Evolutionary conservation across 2,113 vertebrate species (phyloP), one percentile per base, ranked within the genome.

Genomic region (Sinocyclocheilus rhinocerous): DNA sequence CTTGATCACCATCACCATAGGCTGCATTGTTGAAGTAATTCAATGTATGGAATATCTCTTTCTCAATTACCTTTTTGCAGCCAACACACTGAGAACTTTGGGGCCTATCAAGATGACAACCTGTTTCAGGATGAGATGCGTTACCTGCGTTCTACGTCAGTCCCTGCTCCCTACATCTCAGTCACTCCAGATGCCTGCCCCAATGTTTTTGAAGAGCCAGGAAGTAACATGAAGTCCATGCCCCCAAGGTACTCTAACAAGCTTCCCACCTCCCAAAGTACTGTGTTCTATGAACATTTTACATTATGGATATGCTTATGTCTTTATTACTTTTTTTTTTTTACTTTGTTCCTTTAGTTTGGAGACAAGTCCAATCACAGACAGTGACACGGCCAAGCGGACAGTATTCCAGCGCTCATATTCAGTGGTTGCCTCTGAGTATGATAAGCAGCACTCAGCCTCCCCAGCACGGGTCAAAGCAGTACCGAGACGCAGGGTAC

Each of bases 211-310:
- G 98, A 99, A 92, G 98, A 99, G 85, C 97, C 97, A 76, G 98
- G 99, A 88, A 99, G 95, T 92, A 99, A 99, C 93, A 98, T 99
- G 98, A 99, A 99, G 89, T 99, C 98, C 45, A 99, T 99, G 98
- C 98, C 98, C 42, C 98, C 96, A 76, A 99, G 98, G 98, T 99
- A 92, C 65, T 52, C 18, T 24, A 16, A 57, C n/a, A 22, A 55
- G 18, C 20, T 42, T 42, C 70, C 48, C 75, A 9, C 33, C 29
- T 36, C 1, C 29, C 3, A 36, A 70, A 45, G 13, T 67, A n/a
- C 61, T 48, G 24, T 55, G 24, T 50, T 45, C 16, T 16, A 10
- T 22, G 26, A 36, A 52, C 8, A 20, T 20, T 42, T 18, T 22
- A 1, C 9, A 7, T 59, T 52, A 20, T 24, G 5, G n/a, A 36